phyloP scores from a whole-genome alignment of 2,888 invertebrate species.

The Trisateles emortualis region DNA sequence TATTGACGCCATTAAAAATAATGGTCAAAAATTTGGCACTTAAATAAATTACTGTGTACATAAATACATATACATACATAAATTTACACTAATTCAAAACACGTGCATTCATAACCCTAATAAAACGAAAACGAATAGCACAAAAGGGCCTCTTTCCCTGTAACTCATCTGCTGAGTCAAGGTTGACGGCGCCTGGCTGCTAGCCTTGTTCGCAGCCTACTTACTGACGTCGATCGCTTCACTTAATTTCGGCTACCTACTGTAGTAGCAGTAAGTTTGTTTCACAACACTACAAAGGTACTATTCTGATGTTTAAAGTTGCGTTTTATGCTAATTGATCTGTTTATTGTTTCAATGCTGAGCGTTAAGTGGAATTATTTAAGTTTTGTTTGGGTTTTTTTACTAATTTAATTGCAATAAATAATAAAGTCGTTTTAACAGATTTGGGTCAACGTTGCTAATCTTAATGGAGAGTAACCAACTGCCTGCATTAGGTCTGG shows the following conservation, averaged over 20 bases:
- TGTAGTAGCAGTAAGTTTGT: conserved; percentile 34
- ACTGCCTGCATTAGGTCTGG: no score
- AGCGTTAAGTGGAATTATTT: background rate
- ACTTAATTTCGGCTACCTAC: conserved; percentile 53
- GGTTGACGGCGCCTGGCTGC: conserved; percentile 60
- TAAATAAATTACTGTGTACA: no score
- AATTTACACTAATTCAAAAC: no score
- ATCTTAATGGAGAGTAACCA: no score
- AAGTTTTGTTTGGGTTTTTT: no score
- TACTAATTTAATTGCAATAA: no score
- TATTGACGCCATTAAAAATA: no score
- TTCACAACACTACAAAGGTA: conserved; percentile 26
- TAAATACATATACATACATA: no score
- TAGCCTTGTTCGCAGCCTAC: conserved; percentile 50
- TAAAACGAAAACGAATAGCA: background rate
- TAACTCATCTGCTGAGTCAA: conserved; percentile 50
- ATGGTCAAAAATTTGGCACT: no score
- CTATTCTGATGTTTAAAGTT: conserved; percentile 15
- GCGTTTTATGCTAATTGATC: conserved; percentile 3
- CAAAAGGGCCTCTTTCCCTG: conserved; percentile 28
- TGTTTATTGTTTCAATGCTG: background rate
- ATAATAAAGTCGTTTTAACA: no score
- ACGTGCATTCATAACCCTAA: no score
- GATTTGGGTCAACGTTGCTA: no score
- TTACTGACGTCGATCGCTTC: conserved; percentile 53